These are phyloP conservation scores for Anorthoa munda DNA, from an alignment of 2,888 invertebrate genomes.

Conservation along the genomic window DNA sequence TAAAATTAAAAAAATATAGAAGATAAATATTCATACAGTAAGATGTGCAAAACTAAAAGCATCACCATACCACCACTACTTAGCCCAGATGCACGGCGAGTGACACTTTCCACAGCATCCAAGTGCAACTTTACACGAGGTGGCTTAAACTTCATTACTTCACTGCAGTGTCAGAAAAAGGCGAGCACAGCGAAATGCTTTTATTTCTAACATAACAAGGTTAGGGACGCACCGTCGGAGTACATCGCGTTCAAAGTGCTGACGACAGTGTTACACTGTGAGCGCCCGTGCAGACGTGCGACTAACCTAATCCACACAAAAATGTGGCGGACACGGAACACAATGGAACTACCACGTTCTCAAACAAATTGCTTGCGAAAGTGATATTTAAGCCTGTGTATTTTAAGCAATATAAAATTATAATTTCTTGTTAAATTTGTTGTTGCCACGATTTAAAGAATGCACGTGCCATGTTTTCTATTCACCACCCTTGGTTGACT, in stretches of 20 bases:
- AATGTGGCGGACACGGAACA: not conserved
- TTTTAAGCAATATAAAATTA: too few relatives aligned
- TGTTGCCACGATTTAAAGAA: too few relatives aligned
- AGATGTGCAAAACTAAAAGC: too few relatives aligned
- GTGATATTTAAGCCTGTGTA: too few relatives aligned
- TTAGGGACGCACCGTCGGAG: constrained; percentile 30
- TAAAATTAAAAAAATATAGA: too few relatives aligned
- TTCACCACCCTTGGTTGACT: too few relatives aligned
- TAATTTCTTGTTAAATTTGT: too few relatives aligned
- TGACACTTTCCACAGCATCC: not conserved
- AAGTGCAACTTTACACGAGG: not conserved
- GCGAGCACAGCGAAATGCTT: constrained; percentile 21
- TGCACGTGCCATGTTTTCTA: too few relatives aligned
- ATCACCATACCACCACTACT: not conserved
- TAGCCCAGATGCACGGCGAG: not conserved
- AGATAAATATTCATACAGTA: too few relatives aligned
- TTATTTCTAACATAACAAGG: constrained; percentile 44
- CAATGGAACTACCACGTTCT: not conserved
- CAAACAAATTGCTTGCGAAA: not conserved
- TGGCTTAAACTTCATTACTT: not conserved
- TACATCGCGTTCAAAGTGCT: constrained; percentile 21
- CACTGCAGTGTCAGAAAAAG: not conserved
- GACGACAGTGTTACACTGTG: constrained; percentile 19
- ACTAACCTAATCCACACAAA: not conserved
- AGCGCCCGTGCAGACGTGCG: not conserved